phyloP scores from a whole-genome alignment of 2,797 vertebrate genomes.

The Brachyalestes nurse region DNA sequence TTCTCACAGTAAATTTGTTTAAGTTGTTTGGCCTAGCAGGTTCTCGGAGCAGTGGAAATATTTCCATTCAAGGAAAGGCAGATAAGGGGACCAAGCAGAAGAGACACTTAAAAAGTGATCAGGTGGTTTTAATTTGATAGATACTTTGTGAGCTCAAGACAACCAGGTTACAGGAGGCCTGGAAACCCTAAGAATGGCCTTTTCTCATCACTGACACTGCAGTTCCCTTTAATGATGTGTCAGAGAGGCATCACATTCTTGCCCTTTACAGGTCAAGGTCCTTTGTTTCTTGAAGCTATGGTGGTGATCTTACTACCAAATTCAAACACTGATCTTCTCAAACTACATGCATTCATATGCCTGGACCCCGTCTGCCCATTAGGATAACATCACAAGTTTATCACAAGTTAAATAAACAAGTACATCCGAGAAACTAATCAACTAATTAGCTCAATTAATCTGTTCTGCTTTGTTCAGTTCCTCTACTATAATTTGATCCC shows the following conservation, averaged over 20 bases:
- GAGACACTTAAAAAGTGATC: neutral
- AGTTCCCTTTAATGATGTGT: neutral
- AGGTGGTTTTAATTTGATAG: neutral
- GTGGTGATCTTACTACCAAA: neutral
- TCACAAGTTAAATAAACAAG: no score
- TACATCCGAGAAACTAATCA: neutral
- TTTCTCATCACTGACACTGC: neutral
- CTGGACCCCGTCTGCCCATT: no score
- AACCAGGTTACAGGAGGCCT: neutral
- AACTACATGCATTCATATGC: conserved; percentile 17
- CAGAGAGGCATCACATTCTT: neutral
- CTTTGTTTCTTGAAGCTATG: neutral
- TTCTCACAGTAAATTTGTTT: conserved; percentile 8
- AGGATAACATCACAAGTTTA: no score
- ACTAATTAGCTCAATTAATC: neutral
- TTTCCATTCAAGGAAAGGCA: neutral
- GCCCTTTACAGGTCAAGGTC: neutral
- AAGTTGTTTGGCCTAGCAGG: conserved; percentile 1
- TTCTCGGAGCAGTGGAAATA: neutral
- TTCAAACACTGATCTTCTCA: neutral
- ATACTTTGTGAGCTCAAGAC: neutral
- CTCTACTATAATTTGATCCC: no score
- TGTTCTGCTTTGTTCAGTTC: no score
- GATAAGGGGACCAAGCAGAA: neutral
- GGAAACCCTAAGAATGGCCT: neutral